Conservation (phyloP, 1,140 invertebrate species). For the Doryteuthis pealeii region DNA sequence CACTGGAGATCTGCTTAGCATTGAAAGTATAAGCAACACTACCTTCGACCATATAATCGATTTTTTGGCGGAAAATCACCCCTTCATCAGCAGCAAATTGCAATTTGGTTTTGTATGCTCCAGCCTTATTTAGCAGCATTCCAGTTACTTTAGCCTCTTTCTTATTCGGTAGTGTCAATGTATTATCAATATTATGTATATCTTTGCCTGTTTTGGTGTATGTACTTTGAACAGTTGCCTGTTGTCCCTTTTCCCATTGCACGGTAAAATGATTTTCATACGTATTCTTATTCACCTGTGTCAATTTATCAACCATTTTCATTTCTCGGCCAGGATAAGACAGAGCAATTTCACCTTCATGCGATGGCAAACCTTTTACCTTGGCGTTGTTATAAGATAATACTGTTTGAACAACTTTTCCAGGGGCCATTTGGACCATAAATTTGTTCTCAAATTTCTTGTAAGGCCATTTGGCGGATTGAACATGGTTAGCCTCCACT, state of each 20-base stretch:
- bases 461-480: background rate
- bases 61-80: background rate
- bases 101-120: background rate
- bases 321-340: background rate
- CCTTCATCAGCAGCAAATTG: background rate
- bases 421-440: background rate
- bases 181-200: background rate
- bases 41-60: background rate
- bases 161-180: background rate
- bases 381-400: background rate
- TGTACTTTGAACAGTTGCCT: background rate
- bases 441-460: background rate
- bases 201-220: background rate
- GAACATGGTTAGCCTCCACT: background rate
- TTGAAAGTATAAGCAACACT: background rate
- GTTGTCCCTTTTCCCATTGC: background rate
- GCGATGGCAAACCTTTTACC: background rate
- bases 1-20: background rate
- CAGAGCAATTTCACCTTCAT: background rate
- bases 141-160: background rate
- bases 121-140: background rate
- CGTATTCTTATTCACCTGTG: background rate
- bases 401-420: background rate
- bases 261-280: background rate
- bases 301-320: background rate